A percentile compares a stretch with the other conserved stretches of the same genome.
These are phyloP conservation scores for Gallinago media DNA, from an alignment of 2,113 vertebrate species.

Conservation along the genomic window DNA sequence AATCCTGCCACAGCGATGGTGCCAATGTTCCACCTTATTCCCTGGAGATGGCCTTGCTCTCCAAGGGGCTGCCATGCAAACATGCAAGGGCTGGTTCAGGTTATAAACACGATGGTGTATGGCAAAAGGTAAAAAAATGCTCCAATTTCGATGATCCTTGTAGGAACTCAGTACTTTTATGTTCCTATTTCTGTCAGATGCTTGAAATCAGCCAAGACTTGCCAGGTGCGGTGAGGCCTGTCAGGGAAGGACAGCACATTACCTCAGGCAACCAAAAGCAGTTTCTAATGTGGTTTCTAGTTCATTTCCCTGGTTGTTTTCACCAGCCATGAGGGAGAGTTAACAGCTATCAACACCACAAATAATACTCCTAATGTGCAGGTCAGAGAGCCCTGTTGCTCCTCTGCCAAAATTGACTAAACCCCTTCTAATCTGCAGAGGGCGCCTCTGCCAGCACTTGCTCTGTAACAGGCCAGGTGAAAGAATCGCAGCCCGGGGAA, in stretches of 20 bases:
- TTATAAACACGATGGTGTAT: neutral
- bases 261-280: neutral
- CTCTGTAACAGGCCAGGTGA: fast-evolving
- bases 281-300: neutral
- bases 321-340: neutral
- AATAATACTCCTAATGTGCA: fast-evolving
- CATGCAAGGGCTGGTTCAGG: neutral
- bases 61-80: neutral
- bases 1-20: fast-evolving
- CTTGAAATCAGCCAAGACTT: neutral
- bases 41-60: fast-evolving
- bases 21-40: fast-evolving
- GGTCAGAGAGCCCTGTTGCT: neutral
- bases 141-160: neutral
- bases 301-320: neutral
- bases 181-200: neutral
- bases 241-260: neutral
- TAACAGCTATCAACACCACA: neutral
- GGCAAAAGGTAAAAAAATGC: neutral
- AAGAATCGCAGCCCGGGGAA: neutral
- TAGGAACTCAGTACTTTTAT: neutral
- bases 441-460: fast-evolving
- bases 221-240: fast-evolving
- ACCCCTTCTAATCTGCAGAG: neutral
- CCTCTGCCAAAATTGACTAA: neutral